These are phyloP conservation scores for Lutra lutra DNA, from an alignment of 2,797 vertebrate genomes.

Conservation along the genomic window DNA sequence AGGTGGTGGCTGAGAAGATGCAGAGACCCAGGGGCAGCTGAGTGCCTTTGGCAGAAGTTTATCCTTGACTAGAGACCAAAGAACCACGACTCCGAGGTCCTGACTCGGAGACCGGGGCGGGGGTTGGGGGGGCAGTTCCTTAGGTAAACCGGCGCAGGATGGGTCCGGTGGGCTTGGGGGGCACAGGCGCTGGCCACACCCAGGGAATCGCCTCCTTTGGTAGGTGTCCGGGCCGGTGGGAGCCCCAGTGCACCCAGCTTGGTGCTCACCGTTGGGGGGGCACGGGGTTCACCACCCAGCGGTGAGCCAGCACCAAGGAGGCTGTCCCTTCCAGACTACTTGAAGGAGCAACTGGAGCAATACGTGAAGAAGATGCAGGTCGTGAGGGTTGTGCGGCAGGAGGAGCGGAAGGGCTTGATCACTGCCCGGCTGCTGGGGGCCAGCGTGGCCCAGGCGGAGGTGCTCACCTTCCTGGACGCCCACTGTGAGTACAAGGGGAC, in stretches of 20 bases:
- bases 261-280: background rate
- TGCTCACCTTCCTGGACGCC: conserved; percentile 97
- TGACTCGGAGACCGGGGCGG: background rate
- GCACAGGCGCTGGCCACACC: background rate
- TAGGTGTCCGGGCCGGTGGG: background rate
- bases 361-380: conserved; percentile 92
- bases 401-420: conserved; percentile 95
- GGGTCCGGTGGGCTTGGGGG: background rate
- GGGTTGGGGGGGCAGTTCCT: background rate
- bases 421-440: conserved; percentile 95
- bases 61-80: background rate
- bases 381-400: conserved; percentile 93
- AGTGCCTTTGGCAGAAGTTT: background rate
- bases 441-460: conserved; percentile 92
- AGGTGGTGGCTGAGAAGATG: background rate
- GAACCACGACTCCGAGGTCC: background rate
- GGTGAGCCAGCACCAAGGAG: background rate
- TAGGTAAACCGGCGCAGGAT: background rate
- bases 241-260: background rate
- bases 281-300: background rate
- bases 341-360: conserved; percentile 91
- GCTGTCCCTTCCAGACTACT: conserved; percentile 88
- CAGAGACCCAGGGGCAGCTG: background rate
- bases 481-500: conserved; percentile 91
- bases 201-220: background rate